Percentiles rank a stretch among this genome's conserved stretches.
Evolutionary conservation across 2,797 vertebrate genomes (phyloP).

Genomic region (Sebastes cheni): DNA sequence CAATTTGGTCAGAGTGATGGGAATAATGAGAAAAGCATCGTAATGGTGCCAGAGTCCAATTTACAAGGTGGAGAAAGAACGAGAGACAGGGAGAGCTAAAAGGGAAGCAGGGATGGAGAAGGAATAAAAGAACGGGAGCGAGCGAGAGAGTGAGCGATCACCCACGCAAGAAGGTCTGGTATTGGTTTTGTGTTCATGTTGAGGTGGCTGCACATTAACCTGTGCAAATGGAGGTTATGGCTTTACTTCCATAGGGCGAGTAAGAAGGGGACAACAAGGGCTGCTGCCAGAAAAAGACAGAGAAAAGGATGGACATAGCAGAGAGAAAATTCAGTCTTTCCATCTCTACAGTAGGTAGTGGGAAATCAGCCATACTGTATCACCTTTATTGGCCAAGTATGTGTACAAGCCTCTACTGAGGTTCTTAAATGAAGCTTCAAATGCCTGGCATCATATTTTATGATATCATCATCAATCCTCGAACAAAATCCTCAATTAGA

Average conservation of each 20-base stretch:
- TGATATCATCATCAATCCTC: not conserved
- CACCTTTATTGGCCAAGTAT: too few species aligned
- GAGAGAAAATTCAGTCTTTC: constrained; percentile 29
- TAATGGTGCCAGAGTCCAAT: constrained; percentile 77
- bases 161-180: constrained; percentile 56
- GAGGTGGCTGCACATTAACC: constrained; percentile 83
- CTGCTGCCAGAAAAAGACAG: constrained; percentile 32
- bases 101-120: constrained; percentile 34
- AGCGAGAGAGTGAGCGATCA: constrained; percentile 59
- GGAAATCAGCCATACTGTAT: constrained; percentile 21
- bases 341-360: not conserved
- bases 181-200: constrained; percentile 70
- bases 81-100: constrained; percentile 31
- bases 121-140: constrained; percentile 31
- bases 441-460: not conserved
- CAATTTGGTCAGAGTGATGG: constrained; percentile 80
- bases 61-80: constrained; percentile 58
- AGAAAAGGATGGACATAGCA: constrained; percentile 14
- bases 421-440: not conserved
- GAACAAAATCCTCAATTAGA: not conserved
- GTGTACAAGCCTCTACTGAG: not conserved
- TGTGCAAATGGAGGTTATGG: constrained; percentile 81
- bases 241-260: constrained; percentile 65
- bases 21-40: constrained; percentile 82
- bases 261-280: constrained; percentile 58